These are phyloP conservation scores for Onychorhynchus coronatus DNA, from an alignment of 2,113 vertebrate species.

Conservation along the genomic window DNA sequence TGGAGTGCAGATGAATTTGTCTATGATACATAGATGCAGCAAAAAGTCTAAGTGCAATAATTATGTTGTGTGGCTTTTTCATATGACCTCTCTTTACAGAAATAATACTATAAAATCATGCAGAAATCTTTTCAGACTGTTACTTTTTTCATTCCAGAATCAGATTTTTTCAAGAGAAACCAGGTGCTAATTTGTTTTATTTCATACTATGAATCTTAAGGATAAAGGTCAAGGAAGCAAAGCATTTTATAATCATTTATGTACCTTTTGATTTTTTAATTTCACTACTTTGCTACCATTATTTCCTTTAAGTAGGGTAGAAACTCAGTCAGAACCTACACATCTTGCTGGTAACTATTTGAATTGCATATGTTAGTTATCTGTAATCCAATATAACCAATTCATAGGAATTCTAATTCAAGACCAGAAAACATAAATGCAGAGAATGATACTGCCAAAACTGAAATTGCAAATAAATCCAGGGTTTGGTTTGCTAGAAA, in stretches of 20 bases:
- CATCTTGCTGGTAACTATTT: neutral
- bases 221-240: neutral
- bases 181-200: neutral
- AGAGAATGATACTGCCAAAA: neutral
- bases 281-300: neutral
- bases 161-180: neutral
- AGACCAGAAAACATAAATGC: neutral
- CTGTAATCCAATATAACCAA: neutral
- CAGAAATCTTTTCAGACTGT: neutral
- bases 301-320: neutral
- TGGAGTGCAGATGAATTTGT: neutral
- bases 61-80: neutral
- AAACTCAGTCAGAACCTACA: neutral
- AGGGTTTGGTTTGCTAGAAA: neutral
- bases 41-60: neutral
- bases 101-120: neutral
- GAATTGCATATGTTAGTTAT: neutral
- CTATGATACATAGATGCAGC: neutral
- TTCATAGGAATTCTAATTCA: neutral
- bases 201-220: neutral
- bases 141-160: neutral
- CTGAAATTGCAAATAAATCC: neutral
- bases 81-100: neutral
- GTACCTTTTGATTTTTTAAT: neutral
- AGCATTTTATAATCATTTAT: neutral